Conservation (phyloP, 2,888 invertebrate species). For the Lucinisca nassula region DNA sequence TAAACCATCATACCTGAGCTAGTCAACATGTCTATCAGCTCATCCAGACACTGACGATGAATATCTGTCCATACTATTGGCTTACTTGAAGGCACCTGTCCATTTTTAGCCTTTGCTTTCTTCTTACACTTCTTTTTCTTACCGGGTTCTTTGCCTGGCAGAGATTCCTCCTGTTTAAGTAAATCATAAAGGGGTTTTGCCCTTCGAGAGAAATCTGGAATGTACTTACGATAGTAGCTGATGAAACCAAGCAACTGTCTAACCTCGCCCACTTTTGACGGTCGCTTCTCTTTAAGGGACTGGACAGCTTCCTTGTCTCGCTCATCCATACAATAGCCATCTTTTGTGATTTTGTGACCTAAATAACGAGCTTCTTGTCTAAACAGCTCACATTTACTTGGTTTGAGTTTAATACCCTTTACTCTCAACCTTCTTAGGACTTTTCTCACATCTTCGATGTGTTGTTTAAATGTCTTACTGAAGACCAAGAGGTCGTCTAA, state of each 20-base stretch:
- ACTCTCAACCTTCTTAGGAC: conserved; percentile 52
- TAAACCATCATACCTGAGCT: conserved; percentile 26
- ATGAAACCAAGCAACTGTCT: conserved; percentile 39
- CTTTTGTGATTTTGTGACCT: conserved; percentile 55
- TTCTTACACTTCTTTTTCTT: neutral
- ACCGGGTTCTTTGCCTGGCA: neutral
- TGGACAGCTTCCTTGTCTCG: conserved; percentile 27
- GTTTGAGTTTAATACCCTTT: conserved; percentile 61
- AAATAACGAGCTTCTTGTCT: conserved; percentile 56
- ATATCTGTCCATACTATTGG: conserved; percentile 24
- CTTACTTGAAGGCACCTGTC: neutral
- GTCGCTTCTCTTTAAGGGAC: conserved; percentile 26
- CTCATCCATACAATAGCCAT: conserved; percentile 40
- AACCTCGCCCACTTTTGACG: conserved; percentile 35
- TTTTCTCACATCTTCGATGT: conserved; percentile 48
- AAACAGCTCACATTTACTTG: conserved; percentile 65
- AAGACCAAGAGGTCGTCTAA: conserved; percentile 66
- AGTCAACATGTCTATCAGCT: conserved; percentile 29
- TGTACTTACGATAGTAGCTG: conserved; percentile 39
- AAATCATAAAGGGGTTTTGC: conserved; percentile 39
- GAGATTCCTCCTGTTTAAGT: conserved; percentile 24
- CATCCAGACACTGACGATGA: conserved; percentile 21
- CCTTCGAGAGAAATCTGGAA: conserved; percentile 28
- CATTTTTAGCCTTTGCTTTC: neutral
- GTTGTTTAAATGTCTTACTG: conserved; percentile 55